Evolutionary conservation across 2,113 vertebrate genomes (phyloP).

Genomic region (Neolamprologus cancellatus): DNA sequence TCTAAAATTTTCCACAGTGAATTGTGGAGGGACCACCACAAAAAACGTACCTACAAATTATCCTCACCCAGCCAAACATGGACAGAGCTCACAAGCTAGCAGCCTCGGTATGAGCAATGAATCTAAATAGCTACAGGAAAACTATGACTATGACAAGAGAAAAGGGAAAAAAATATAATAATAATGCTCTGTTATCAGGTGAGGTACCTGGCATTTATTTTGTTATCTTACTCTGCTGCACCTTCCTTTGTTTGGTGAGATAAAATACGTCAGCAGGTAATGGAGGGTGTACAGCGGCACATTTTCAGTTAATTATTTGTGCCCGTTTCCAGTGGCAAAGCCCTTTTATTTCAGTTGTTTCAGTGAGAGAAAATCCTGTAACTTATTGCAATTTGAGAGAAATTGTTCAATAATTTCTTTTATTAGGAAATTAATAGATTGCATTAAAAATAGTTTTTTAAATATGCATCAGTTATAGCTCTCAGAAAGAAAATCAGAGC

Average conservation of each 20-base stretch:
- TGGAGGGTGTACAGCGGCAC: neutral
- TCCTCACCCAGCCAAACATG: neutral
- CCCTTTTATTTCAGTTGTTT: neutral
- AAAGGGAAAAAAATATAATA: neutral
- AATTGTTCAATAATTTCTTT: neutral
- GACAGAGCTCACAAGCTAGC: neutral
- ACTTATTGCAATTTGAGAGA: neutral
- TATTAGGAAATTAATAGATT: neutral
- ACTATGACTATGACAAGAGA: neutral
- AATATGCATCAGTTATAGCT: neutral
- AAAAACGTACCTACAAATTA: neutral
- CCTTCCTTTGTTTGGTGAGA: neutral
- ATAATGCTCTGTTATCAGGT: neutral
- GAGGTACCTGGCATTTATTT: neutral
- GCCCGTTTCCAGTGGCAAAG: neutral
- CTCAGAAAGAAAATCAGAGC: neutral
- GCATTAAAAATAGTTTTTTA: neutral
- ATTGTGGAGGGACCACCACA: neutral
- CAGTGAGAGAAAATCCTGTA: neutral
- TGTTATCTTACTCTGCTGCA: neutral
- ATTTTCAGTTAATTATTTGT: neutral
- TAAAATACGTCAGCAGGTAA: neutral
- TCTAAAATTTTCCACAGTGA: neutral
- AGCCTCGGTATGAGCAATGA: neutral
- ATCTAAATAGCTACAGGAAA: neutral